A percentile compares a stretch with the other conserved stretches of the same genome.
phyloP scores from a whole-genome alignment of 2,797 vertebrate species.

The Tapirus indicus region DNA sequence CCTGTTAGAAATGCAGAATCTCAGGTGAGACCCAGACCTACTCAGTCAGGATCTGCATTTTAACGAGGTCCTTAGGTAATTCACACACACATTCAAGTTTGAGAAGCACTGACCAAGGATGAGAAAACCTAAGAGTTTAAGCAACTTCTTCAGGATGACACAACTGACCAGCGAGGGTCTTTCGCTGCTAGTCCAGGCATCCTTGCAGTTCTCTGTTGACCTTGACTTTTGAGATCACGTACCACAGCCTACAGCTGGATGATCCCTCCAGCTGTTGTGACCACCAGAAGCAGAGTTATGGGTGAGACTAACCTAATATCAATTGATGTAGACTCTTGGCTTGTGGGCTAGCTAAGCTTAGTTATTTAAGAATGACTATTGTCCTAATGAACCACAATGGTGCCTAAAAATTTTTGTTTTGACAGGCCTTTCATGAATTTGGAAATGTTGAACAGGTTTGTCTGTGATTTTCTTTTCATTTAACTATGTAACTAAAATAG shows the following conservation, averaged over 20 bases:
- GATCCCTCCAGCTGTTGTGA: not conserved
- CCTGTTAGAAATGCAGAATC: not conserved
- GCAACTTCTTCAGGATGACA: not conserved
- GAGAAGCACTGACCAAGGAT: not conserved
- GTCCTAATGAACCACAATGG: not conserved
- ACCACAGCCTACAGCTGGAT: not conserved
- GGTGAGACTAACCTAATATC: not conserved
- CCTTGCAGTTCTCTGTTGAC: no score
- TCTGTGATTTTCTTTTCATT: not conserved
- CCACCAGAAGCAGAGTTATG: not conserved
- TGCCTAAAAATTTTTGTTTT: not conserved
- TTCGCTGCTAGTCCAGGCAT: not conserved
- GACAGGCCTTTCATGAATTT: not conserved
- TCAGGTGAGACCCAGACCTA: not conserved
- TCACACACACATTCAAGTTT: fast-evolving
- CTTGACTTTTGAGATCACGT: not conserved
- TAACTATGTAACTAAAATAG: not conserved
- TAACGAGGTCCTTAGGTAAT: not conserved
- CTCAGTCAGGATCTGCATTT: not conserved
- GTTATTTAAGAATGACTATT: fast-evolving
- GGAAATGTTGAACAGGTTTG: not conserved
- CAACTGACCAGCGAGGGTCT: fast-evolving
- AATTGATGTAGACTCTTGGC: not conserved
- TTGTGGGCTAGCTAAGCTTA: not conserved
- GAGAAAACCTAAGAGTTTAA: not conserved